A percentile compares a stretch with the other conserved stretches of the same genome.
phyloP scores from a whole-genome alignment of 2,888 invertebrate species.

The Caenorhabditis imperialis region DNA sequence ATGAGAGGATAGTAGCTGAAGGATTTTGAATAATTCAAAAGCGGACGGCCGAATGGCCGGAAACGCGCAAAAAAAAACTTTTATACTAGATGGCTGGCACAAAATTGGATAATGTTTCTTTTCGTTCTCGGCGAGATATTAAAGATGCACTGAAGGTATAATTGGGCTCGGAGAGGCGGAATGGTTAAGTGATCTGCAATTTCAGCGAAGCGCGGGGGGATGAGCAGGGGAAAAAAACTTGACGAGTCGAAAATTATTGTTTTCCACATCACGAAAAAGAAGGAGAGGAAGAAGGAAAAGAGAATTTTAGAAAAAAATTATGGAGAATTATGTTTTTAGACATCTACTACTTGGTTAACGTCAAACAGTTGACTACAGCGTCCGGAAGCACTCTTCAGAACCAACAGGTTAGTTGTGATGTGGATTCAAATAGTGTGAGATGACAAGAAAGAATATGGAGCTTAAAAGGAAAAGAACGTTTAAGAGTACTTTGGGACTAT shows the following conservation, averaged over 20 bases:
- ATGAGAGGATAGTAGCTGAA: conserved; percentile 12
- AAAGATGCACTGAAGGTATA: conserved; percentile 41
- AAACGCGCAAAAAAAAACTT: neutral
- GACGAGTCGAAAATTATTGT: conserved; percentile 5
- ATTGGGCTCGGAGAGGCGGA: conserved; percentile 13
- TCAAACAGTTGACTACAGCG: conserved; percentile 74
- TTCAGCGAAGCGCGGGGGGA: too few relatives aligned
- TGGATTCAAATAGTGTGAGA: too few relatives aligned
- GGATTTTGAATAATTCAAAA: conserved; percentile 24
- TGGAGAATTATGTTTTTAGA: conserved; percentile 50
- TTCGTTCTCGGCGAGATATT: conserved; percentile 25
- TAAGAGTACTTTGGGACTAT: too few relatives aligned
- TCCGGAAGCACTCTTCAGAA: conserved; percentile 66
- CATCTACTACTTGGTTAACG: conserved; percentile 74
- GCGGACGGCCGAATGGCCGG: conserved; percentile 2
- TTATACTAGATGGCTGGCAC: neutral
- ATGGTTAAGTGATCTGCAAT: conserved; percentile 23
- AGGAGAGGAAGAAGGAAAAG: neutral
- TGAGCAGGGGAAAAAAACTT: too few relatives aligned
- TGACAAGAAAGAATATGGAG: neutral
- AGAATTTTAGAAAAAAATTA: neutral
- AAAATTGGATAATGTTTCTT: conserved; percentile 41
- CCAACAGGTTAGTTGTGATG: conserved; percentile 72
- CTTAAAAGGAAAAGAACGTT: neutral
- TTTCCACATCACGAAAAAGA: neutral